Conservation (phyloP, 2,113 vertebrate species). For the Phaethon lepturus region DNA sequence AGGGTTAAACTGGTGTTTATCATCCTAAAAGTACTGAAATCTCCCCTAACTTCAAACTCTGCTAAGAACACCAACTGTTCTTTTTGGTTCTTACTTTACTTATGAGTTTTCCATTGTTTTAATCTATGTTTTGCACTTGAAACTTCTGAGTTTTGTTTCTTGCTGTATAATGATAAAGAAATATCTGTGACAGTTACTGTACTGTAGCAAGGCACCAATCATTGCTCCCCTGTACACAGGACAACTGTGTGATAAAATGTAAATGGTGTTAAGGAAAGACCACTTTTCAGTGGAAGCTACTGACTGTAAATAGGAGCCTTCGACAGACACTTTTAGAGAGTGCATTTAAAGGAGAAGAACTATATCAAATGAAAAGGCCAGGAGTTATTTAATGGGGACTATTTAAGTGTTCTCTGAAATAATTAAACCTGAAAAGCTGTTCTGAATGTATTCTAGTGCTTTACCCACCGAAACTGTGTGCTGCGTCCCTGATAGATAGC, state of each 20-base stretch:
- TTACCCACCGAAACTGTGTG: background rate
- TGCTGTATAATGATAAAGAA: background rate
- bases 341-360: background rate
- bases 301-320: background rate
- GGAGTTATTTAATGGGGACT: background rate
- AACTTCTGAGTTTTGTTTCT: background rate
- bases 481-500: constrained; percentile 25
- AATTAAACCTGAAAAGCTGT: background rate
- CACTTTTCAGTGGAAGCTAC: background rate
- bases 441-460: background rate
- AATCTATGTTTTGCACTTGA: background rate
- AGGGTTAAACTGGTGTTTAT: background rate
- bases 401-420: background rate
- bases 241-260: background rate
- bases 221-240: background rate
- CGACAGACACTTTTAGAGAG: background rate
- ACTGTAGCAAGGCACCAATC: background rate
- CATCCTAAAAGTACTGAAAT: background rate
- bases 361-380: background rate
- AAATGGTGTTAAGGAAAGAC: background rate
- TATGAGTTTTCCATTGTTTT: background rate
- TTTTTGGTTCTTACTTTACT: background rate
- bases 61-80: background rate
- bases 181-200: background rate
- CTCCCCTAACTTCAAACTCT: background rate